Conservation (phyloP, 2,888 invertebrate genomes). For the Andrena camellia region DNA sequence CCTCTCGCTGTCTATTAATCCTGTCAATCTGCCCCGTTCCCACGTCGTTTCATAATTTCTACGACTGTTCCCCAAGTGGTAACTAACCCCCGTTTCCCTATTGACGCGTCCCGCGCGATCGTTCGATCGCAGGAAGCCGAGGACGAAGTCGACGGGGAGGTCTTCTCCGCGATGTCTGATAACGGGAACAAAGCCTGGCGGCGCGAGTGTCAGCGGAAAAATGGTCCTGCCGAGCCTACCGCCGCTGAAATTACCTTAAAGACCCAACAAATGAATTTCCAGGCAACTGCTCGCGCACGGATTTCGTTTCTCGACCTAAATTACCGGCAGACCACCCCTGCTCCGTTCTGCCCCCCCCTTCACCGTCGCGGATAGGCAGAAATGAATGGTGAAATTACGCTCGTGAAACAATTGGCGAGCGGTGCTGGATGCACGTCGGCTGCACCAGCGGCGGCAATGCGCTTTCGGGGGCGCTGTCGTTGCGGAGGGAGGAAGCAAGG, state of each 20-base stretch:
- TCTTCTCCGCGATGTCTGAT: background rate
- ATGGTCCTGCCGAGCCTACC: slow-evolving; percentile 11
- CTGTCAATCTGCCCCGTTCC: background rate
- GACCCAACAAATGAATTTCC: slow-evolving; percentile 51
- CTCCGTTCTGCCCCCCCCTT: slow-evolving; percentile 4
- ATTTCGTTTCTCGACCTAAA: slow-evolving; percentile 60
- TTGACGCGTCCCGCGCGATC: slow-evolving; percentile 2
- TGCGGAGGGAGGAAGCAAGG: background rate
- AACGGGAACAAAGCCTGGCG: slow-evolving; percentile 42
- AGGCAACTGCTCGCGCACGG: slow-evolving; percentile 20
- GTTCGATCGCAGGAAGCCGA: background rate
- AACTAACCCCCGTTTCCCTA: background rate
- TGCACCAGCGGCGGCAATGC: slow-evolving; percentile 28
- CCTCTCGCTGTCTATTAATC: background rate
- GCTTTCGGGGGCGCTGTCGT: slow-evolving; percentile 6
- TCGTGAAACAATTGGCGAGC: slow-evolving; percentile 45
- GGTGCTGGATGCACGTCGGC: slow-evolving; percentile 33
- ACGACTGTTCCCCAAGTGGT: background rate
- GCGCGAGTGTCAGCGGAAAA: slow-evolving; percentile 16
- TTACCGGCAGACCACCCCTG: slow-evolving; percentile 26
- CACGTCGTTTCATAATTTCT: slow-evolving; percentile 6
- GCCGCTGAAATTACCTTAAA: slow-evolving; percentile 55
- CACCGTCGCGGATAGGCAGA: slow-evolving; percentile 18
- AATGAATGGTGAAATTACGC: slow-evolving; percentile 67
- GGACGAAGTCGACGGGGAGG: background rate